Evolutionary conservation across 2,888 invertebrate genomes (phyloP), one percentile per base, ranked within the genome.

Genomic region (Chelonus formosanus): DNA sequence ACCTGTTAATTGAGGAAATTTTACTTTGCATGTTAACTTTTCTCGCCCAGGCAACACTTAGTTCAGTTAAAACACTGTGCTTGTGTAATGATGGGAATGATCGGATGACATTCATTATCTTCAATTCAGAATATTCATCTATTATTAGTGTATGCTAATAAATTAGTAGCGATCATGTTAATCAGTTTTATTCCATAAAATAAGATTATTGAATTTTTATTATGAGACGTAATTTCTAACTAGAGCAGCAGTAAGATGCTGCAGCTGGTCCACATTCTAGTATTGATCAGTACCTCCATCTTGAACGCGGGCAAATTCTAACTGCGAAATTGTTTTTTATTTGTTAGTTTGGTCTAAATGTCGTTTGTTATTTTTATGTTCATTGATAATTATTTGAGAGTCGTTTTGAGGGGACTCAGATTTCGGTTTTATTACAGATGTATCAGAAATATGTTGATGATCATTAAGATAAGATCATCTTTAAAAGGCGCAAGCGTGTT

Each of bases 1-100:
- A 73, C 67, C 67, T 60, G 76, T 71, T 77, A 79, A 79, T 79
- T 77, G 75, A 74, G 70, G 71, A 68, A 74, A 78, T 68, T 75
- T 73, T 73, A 71, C 73, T 75, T 73, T 74, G 71, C 72, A 73
- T 71, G 69, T 64, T 71, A 61, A 66, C 35, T 3, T 35, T 45
- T 45, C 34, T 3, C 32, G 4, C 40, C 6, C 3, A 20, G 20
- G 20, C 20, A 20, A 20, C 20, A 20, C 20, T 20, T 20, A 20
- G 20, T 20, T 20, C 20, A 20, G 20, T 20, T 20, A 20, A 20
- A 20, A 20, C 20, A 20, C 2, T 20, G 20, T 20, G n/a, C n/a
- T n/a, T n/a, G 20, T 20, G 20, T 20, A 20, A 20, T 20, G 20
- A 20, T 20, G 20, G 20, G 20, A 20, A 20, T 20, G 20, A 20